Evolutionary conservation across 2,113 vertebrate species (phyloP).

Genomic region (Psittacula cyanocephala): DNA sequence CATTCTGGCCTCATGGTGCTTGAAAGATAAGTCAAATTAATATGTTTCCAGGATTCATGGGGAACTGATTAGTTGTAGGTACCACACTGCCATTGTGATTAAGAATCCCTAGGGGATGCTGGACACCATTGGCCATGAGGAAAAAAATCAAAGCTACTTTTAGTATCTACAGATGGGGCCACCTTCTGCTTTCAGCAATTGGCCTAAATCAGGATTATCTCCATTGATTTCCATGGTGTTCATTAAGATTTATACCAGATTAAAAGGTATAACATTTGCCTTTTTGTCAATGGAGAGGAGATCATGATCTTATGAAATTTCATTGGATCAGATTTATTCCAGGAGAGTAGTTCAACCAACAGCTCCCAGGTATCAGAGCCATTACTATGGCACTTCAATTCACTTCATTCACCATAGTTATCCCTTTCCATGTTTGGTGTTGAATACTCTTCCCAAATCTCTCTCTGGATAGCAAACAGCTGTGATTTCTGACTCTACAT

Average conservation of each 20-base stretch:
- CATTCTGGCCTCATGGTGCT: constrained; percentile 37
- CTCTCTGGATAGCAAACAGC: background rate
- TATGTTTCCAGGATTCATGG: constrained; percentile 58
- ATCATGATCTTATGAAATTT: background rate
- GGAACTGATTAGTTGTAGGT: constrained; percentile 64
- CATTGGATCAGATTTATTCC: background rate
- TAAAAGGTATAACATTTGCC: background rate
- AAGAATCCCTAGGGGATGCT: constrained; percentile 63
- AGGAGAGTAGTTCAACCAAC: background rate
- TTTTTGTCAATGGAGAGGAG: background rate
- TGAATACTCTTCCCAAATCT: background rate
- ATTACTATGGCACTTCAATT: background rate
- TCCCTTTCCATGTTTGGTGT: background rate
- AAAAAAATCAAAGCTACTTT: constrained; percentile 71
- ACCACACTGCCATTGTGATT: constrained; percentile 58
- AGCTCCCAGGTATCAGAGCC: background rate
- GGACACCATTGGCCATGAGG: constrained; percentile 63
- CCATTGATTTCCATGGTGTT: constrained; percentile 52
- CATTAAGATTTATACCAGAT: constrained; percentile 44
- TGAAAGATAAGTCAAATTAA: constrained; percentile 64
- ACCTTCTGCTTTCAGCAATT: constrained; percentile 67
- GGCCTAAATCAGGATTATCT: constrained; percentile 65
- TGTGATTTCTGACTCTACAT: background rate
- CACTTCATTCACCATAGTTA: background rate
- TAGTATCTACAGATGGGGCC: constrained; percentile 66